Conservation (phyloP, 2,797 vertebrate species). For the Brachymystax lenok region DNA sequence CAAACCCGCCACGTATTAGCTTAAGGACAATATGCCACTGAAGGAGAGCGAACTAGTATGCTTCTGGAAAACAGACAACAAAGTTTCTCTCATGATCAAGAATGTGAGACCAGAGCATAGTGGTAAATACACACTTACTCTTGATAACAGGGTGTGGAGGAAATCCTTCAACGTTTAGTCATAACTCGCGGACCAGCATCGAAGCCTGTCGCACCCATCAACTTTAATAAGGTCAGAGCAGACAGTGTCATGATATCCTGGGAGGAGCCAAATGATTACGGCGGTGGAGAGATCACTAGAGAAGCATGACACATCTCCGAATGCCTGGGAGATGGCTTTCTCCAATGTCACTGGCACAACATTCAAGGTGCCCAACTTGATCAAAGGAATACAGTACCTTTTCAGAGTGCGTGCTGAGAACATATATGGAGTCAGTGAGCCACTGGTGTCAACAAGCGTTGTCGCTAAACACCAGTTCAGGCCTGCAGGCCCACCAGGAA, state of each 20-base stretch:
- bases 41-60: slow-evolving; percentile 93
- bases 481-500: slow-evolving; percentile 92
- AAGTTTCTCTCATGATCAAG: slow-evolving; percentile 90
- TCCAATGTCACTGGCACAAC: slow-evolving; percentile 86
- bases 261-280: slow-evolving; percentile 92
- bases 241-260: slow-evolving; percentile 93
- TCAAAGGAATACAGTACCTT: slow-evolving; percentile 92
- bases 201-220: slow-evolving; percentile 90
- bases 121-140: slow-evolving; percentile 93
- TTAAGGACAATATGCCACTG: slow-evolving; percentile 91
- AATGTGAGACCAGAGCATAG: slow-evolving; percentile 90
- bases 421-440: slow-evolving; percentile 88
- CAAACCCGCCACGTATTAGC: slow-evolving; percentile 86
- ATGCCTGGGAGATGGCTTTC: slow-evolving; percentile 94
- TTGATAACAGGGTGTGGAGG: slow-evolving; percentile 89
- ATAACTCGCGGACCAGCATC: slow-evolving; percentile 93
- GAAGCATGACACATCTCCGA: slow-evolving; percentile 88
- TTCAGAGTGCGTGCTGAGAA: slow-evolving; percentile 96
- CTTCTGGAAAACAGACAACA: slow-evolving; percentile 91
- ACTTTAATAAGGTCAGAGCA: slow-evolving; percentile 92
- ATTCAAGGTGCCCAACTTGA: slow-evolving; percentile 88
- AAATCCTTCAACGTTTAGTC: slow-evolving; percentile 86
- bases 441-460: slow-evolving; percentile 87
- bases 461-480: slow-evolving; percentile 96
- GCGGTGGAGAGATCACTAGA: slow-evolving; percentile 92